Conservation (phyloP, 2,797 vertebrate genomes). For the Otolemur crassicaudatus region DNA sequence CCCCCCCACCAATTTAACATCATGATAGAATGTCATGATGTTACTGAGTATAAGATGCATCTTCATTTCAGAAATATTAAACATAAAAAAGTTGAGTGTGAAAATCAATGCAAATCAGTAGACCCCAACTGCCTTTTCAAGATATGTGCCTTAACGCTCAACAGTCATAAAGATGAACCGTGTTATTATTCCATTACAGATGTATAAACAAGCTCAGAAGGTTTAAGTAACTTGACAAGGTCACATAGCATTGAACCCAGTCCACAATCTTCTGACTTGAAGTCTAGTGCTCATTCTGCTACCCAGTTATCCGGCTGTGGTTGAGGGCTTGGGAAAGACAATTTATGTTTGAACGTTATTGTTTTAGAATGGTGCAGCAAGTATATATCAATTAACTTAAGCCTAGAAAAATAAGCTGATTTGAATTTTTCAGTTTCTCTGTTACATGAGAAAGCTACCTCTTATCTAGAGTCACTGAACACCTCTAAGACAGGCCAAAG, state of each 20-base stretch:
- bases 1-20: neutral
- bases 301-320: neutral
- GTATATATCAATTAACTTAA: neutral
- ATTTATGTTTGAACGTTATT: neutral
- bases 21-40: neutral
- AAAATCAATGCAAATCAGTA: neutral
- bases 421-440: slow-evolving; percentile 23
- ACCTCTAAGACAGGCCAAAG: neutral
- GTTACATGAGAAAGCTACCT: slow-evolving; percentile 2
- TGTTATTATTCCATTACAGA: neutral
- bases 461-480: neutral
- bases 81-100: neutral
- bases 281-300: neutral
- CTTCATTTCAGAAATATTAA: neutral
- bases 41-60: neutral
- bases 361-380: neutral
- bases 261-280: neutral
- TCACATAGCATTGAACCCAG: neutral
- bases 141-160: neutral
- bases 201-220: slow-evolving; percentile 20
- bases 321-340: neutral
- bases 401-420: slow-evolving; percentile 20
- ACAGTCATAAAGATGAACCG: neutral
- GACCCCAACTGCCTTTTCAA: neutral
- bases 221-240: neutral